Evolutionary conservation across 2,888 invertebrate genomes (phyloP), one percentile per base, ranked within the genome.

Genomic region (Fabriciana adippe): DNA sequence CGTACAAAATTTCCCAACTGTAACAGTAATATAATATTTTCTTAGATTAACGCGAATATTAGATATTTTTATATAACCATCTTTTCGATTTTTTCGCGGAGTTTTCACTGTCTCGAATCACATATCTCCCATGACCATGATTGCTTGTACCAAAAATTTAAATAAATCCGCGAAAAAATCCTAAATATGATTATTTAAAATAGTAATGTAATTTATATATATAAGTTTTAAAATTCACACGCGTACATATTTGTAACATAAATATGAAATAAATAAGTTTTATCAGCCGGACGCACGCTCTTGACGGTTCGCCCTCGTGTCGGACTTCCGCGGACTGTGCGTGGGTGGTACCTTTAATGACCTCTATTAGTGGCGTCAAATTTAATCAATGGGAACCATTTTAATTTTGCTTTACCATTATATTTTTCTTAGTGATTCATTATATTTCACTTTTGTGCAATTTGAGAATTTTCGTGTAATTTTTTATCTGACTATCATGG

Each of bases 201-300:
- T 26, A 26, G 26, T 26, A 26, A 26, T 26, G 4, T 26, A 50
- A 61, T 18, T 8, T n/a, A 48, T 54, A 35, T 53, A 51, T 51
- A 3, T 15, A 18, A 48, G 26, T 3, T 13, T 48, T 48, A 31
- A 59, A 59, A 48, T 41, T 41, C 31, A 55, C 16, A 48, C 3
- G 16, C 15, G 16, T 55, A 53, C 21, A 53, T 31, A 51, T 62
- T 56, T 63, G 55, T 66, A 48, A 55, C 21, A 41, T 8, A 54
- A 59, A 60, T 35, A 61, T 67, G 61, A 61, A 71, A 66, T 64
- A 67, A 69, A 64, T 64, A 66, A 55, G 60, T 55, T 70, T 82
- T 86, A 86, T 86, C 86, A 74, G 73, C 78, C 79, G 85, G 86
- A 86, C 73, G 82, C 75, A 74, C 74, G 79, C 78, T 81, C 81